phyloP scores from a whole-genome alignment of 1,140 invertebrate species.

The Potamilus streckersoni region DNA sequence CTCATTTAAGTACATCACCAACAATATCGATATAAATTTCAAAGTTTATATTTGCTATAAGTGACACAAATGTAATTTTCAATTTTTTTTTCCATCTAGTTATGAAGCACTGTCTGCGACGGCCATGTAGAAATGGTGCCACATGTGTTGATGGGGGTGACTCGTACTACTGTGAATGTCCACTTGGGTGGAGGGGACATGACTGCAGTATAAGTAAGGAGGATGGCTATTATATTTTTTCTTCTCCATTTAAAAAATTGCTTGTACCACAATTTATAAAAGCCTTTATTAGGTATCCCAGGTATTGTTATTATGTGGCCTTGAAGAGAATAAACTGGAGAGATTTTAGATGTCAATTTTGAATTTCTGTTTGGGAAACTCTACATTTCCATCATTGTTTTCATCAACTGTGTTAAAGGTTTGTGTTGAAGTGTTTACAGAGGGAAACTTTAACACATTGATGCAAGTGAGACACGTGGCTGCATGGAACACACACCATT shows the following conservation, averaged over 20 bases:
- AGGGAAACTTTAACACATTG: too few species aligned
- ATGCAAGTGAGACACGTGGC: too few species aligned
- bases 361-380: too few species aligned
- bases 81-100: conserved; percentile 6
- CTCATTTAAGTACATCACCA: not conserved
- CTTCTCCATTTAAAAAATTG: not conserved
- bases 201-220: conserved; percentile 17
- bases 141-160: conserved; percentile 15
- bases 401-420: too few species aligned
- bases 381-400: too few species aligned
- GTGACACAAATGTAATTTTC: not conserved
- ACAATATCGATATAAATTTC: not conserved
- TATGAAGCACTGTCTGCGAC: conserved; percentile 12
- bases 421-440: too few species aligned
- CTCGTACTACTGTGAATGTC: conserved; percentile 23
- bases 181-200: conserved; percentile 26
- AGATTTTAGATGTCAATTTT: too few species aligned
- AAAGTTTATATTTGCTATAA: not conserved
- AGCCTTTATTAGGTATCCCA: too few species aligned
- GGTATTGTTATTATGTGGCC: too few species aligned
- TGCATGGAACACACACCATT: too few species aligned
- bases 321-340: too few species aligned
- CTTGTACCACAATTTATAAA: not conserved
- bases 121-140: conserved; percentile 21
- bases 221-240: not conserved